These are phyloP conservation scores for Dasysyrphus tricinctus DNA, from an alignment of 2,888 invertebrate species.

Conservation along the genomic window DNA sequence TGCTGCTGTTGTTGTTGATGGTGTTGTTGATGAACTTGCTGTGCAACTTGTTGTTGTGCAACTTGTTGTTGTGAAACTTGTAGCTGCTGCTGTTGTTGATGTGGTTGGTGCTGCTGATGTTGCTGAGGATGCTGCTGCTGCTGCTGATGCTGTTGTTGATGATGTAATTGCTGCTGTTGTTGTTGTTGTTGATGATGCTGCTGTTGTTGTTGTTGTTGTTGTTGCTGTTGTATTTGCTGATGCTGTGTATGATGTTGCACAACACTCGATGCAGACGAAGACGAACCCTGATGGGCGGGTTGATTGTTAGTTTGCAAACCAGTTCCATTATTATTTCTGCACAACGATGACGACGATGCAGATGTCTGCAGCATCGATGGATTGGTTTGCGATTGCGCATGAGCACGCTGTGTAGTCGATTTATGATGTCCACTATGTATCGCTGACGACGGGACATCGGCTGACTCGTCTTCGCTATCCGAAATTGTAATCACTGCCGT, in stretches of 20 bases:
- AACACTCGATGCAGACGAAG: constrained; percentile 67
- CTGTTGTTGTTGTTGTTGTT: constrained; percentile 80
- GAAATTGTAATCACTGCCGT: constrained; percentile 97
- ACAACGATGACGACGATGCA: constrained; percentile 77
- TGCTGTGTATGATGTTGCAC: constrained; percentile 82
- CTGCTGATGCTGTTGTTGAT: constrained; percentile 75
- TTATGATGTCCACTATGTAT: constrained; percentile 76
- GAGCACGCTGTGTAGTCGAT: constrained; percentile 79
- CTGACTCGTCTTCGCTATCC: constrained; percentile 95
- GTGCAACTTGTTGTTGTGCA: constrained; percentile 74
- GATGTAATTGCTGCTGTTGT: constrained; percentile 76
- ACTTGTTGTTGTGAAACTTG: constrained; percentile 75
- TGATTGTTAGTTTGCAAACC: constrained; percentile 77
- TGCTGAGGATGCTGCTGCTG: constrained; percentile 77
- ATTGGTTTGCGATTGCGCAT: constrained; percentile 82
- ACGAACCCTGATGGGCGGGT: constrained; percentile 76
- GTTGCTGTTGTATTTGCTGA: constrained; percentile 84
- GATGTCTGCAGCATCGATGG: constrained; percentile 80
- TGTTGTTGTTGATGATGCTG: constrained; percentile 75
- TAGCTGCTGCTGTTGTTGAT: constrained; percentile 77
- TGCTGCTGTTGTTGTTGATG: constrained; percentile 83
- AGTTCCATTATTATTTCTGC: constrained; percentile 78
- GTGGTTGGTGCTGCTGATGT: constrained; percentile 78
- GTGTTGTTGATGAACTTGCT: constrained; percentile 73
- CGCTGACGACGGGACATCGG: constrained; percentile 79